These are phyloP conservation scores for Alloscopus bannaensis DNA, from an alignment of 2,888 invertebrate species.

Conservation along the genomic window DNA sequence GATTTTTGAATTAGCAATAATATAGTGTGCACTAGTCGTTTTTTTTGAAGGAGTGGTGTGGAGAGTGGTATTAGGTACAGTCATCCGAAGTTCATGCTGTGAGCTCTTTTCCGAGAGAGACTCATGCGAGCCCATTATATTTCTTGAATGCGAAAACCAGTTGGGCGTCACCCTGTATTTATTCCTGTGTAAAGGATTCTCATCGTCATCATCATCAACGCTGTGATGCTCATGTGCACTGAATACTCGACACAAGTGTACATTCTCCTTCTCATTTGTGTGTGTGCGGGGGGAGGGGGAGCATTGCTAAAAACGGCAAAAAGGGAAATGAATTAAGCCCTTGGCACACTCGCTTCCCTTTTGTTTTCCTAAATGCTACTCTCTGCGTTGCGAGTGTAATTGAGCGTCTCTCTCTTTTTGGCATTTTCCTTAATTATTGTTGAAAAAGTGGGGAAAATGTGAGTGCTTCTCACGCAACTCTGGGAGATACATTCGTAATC, in stretches of 20 bases:
- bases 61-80: too few species aligned
- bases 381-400: conserved; percentile 12
- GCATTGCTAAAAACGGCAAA: conserved; percentile 23
- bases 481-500: background rate
- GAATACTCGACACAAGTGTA: background rate
- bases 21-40: conserved; percentile 29
- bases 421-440: conserved; percentile 62
- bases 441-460: too few species aligned
- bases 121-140: conserved; percentile 63
- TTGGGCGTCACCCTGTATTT: conserved; percentile 62
- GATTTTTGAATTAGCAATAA: too few species aligned
- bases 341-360: conserved; percentile 50
- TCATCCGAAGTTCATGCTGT: conserved; percentile 65
- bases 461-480: conserved; percentile 46
- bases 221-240: conserved; percentile 2
- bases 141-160: conserved; percentile 65
- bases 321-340: conserved; percentile 58
- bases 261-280: conserved; percentile 2
- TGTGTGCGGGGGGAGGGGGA: background rate
- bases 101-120: too few species aligned
- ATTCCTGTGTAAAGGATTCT: conserved; percentile 9
- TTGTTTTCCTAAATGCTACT: conserved; percentile 1
- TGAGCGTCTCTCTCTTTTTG: conserved; percentile 28
- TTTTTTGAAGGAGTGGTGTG: conserved; percentile 36
- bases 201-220: too few species aligned